Evolutionary conservation across 2,797 vertebrate species (phyloP).

Genomic region (Hyperoplus lanceolatus): DNA sequence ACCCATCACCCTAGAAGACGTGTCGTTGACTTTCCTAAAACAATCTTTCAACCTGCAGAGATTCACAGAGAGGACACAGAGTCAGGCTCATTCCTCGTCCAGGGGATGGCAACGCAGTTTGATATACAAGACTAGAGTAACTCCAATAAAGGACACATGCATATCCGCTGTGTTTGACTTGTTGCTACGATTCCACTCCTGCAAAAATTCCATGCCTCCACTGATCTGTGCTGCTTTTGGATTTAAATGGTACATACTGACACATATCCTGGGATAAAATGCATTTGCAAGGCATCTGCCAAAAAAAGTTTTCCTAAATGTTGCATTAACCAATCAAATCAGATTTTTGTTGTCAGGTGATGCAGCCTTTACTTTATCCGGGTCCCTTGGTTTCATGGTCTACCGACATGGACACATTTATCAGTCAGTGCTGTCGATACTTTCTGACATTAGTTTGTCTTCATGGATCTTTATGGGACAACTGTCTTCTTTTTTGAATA

Average conservation of each 20-base stretch:
- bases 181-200: not conserved
- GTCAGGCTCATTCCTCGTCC: not conserved
- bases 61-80: conserved; percentile 12
- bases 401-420: not conserved
- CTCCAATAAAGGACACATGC: not conserved
- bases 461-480: not conserved
- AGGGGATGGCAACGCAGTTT: not conserved
- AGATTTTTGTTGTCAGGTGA: not conserved
- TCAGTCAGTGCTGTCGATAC: too few relatives aligned
- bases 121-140: too few relatives aligned
- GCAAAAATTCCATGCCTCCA: not conserved
- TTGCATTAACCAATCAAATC: not conserved
- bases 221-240: not conserved
- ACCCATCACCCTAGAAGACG: conserved; percentile 89
- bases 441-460: not conserved
- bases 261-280: not conserved
- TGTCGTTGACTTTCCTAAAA: conserved; percentile 89
- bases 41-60: conserved; percentile 89
- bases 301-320: not conserved
- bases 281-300: not conserved
- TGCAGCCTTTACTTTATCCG: not conserved
- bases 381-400: not conserved
- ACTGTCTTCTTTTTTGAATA: not conserved
- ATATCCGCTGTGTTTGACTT: not conserved
- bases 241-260: not conserved